phyloP scores from a whole-genome alignment of 2,888 invertebrate species.

The Tupiocoris notatus region DNA sequence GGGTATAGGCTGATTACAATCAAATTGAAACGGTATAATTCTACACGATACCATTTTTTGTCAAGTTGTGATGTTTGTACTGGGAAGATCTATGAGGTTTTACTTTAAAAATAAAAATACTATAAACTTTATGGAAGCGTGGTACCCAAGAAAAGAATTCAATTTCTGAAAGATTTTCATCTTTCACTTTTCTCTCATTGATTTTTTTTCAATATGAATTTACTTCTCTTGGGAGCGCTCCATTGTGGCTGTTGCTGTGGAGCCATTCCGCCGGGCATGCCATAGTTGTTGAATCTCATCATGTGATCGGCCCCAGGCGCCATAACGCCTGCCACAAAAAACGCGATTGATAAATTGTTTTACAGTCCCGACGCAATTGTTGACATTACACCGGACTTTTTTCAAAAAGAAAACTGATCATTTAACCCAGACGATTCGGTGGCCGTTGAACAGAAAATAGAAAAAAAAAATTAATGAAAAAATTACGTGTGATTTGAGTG shows the following conservation, averaged over 20 bases:
- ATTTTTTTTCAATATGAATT: conserved; percentile 51
- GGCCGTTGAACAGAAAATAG: no score
- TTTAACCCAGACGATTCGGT: no score
- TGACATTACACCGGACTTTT: no score
- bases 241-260: conserved; percentile 56
- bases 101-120: no score
- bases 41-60: neutral
- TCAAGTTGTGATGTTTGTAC: neutral
- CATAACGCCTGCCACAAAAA: conserved; percentile 47
- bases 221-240: conserved; percentile 59
- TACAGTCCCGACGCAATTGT: no score
- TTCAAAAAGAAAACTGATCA: no score
- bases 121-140: neutral
- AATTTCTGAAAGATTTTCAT: neutral
- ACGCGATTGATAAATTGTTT: no score
- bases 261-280: conserved; percentile 46
- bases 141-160: neutral
- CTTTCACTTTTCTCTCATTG: neutral
- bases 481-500: no score
- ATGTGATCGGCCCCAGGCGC: conserved; percentile 46
- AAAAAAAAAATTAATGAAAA: no score
- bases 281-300: conserved; percentile 43
- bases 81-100: neutral
- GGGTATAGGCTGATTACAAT: neutral
- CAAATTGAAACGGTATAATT: no score